Evolutionary conservation across 2,888 invertebrate genomes (phyloP).

Genomic region (Imbricaverruca yamaguchii): DNA sequence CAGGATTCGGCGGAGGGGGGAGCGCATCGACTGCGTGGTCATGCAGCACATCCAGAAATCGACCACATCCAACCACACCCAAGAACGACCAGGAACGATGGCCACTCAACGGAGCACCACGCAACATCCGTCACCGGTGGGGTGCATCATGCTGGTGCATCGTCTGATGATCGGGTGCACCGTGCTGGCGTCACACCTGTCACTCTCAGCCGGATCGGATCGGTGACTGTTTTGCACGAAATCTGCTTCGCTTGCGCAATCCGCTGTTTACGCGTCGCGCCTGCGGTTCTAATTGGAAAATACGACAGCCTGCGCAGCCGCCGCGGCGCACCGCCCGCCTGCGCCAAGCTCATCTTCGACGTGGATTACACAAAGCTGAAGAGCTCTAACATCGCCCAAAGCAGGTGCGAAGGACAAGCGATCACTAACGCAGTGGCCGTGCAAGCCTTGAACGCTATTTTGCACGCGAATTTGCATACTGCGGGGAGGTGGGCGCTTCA

Average conservation of each 20-base stretch:
- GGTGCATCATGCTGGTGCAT: background rate
- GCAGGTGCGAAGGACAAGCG: background rate
- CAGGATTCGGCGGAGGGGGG: too few relatives aligned
- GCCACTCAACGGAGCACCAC: too few relatives aligned
- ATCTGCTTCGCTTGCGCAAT: too few relatives aligned
- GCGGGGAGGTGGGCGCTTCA: background rate
- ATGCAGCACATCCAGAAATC: too few relatives aligned
- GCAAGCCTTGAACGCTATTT: slow-evolving; percentile 15
- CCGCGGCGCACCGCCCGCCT: background rate
- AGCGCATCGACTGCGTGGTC: too few relatives aligned
- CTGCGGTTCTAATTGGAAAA: slow-evolving; percentile 9
- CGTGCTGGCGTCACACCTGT: too few relatives aligned
- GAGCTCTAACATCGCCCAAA: background rate
- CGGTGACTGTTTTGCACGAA: too few relatives aligned
- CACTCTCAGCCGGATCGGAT: too few relatives aligned
- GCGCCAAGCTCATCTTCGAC: background rate
- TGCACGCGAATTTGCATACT: slow-evolving; percentile 8
- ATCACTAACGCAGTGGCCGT: background rate
- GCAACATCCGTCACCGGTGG: background rate
- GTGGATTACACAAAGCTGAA: background rate
- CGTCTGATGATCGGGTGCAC: too few relatives aligned
- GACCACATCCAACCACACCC: too few relatives aligned
- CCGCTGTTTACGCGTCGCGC: background rate
- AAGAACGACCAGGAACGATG: too few relatives aligned
- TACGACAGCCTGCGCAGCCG: background rate